Evolutionary conservation across 92 coral and sea anemone genomes (phyloP).

Genomic region (Diadumene lineata): DNA sequence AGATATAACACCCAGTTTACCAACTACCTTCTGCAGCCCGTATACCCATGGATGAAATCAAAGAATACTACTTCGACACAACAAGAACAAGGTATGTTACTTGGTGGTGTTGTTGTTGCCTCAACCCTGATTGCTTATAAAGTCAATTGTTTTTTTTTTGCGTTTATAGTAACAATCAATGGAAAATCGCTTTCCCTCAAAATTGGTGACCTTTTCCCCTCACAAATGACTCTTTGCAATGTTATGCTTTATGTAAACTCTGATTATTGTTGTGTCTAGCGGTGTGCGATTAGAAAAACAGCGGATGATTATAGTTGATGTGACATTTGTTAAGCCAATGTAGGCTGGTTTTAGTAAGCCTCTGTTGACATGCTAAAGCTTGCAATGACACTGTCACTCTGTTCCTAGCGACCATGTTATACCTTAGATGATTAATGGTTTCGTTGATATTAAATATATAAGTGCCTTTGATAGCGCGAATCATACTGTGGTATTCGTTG

Average conservation of each 20-base stretch:
- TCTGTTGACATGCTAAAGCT: conserved; percentile 33
- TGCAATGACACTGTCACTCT: conserved; percentile 36
- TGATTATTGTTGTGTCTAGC: conserved; percentile 8
- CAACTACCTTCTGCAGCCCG: conserved; percentile 77
- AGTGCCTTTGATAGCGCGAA: background rate
- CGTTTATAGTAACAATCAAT: conserved; percentile 3
- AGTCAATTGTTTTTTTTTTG: conserved; percentile 24
- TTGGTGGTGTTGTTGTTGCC: background rate
- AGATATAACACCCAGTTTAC: conserved; percentile 38
- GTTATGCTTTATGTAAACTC: background rate
- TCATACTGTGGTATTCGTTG: conserved; percentile 10
- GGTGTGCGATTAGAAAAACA: background rate
- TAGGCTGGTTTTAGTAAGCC: conserved; percentile 29
- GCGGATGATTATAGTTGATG: background rate
- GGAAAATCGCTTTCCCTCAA: background rate
- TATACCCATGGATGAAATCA: conserved; percentile 97
- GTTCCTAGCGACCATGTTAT: conserved; percentile 17
- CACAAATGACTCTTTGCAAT: conserved; percentile 8
- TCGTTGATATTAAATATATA: conserved; percentile 26
- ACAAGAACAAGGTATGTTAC: conserved; percentile 13
- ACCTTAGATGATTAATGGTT: conserved; percentile 33
- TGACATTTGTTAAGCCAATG: conserved; percentile 24
- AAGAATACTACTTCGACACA: conserved; percentile 68
- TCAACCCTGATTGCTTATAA: conserved; percentile 11
- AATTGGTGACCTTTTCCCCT: conserved; percentile 17